Conservation (phyloP, 2,113 vertebrate genomes). For the Alaudala cheleensis region DNA sequence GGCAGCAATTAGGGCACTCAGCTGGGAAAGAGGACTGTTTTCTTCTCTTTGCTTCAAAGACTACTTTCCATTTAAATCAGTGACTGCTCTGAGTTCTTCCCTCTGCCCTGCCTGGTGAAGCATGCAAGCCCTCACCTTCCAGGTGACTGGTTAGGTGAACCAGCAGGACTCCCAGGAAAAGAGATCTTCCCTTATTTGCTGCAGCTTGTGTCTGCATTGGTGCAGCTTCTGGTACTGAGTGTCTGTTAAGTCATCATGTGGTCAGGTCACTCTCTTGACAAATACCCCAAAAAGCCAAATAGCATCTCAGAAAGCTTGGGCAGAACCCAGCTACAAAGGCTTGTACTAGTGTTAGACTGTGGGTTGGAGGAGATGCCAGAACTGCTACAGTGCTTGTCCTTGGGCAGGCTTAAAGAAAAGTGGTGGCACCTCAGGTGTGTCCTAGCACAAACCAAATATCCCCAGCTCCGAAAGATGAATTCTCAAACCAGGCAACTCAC, state of each 20-base stretch:
- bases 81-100: background rate
- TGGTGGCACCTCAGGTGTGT: background rate
- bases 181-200: background rate
- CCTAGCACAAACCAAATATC: background rate
- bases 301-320: background rate
- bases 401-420: background rate
- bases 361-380: background rate
- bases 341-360: background rate
- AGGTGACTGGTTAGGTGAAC: background rate
- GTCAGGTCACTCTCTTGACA: background rate
- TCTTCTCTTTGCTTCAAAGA: background rate
- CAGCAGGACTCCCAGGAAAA: background rate
- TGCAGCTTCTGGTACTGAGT: background rate
- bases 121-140: background rate
- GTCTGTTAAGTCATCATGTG: background rate
- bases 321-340: background rate
- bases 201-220: background rate
- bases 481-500: background rate
- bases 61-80: background rate
- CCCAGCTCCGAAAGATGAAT: background rate
- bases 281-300: background rate
- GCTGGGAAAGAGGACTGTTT: background rate
- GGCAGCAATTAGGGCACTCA: background rate
- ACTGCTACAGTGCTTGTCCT: background rate
- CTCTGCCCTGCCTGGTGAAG: background rate